Conservation (phyloP, 2,113 vertebrate genomes). For the Etheostoma cragini region DNA sequence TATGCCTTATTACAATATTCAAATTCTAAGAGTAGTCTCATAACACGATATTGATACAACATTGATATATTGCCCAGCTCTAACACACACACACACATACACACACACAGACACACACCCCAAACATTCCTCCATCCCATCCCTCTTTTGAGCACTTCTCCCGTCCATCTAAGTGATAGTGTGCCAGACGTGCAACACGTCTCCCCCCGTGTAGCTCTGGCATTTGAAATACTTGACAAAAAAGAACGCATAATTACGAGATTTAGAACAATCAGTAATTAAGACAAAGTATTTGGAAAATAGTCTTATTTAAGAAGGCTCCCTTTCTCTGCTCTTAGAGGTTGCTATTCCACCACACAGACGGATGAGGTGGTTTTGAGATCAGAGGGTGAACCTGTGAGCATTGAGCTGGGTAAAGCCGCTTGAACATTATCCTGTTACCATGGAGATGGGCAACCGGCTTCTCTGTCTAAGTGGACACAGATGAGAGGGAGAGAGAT, state of each 20-base stretch:
- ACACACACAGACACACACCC: too few species aligned
- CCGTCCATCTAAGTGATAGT: not conserved
- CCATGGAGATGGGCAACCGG: constrained; percentile 68
- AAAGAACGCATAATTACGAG: not conserved
- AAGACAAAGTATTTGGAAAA: constrained; percentile 5
- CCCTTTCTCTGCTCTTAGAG: not conserved
- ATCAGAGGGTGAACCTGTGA: constrained; percentile 58
- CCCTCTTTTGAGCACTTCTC: too few species aligned
- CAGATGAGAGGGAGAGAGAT: constrained; percentile 45
- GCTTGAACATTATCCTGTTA: constrained; percentile 75
- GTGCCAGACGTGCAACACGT: not conserved
- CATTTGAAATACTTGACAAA: constrained; percentile 12
- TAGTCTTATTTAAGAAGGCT: constrained; percentile 32
- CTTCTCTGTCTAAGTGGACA: constrained; percentile 59
- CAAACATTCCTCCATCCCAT: too few species aligned
- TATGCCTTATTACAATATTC: too few species aligned
- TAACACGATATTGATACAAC: too few species aligned
- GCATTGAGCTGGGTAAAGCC: constrained; percentile 53
- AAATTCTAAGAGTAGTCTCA: too few species aligned
- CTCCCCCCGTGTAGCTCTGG: not conserved
- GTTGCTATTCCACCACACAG: constrained; percentile 33
- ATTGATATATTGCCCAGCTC: too few species aligned
- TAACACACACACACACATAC: too few species aligned
- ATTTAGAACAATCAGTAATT: constrained; percentile 1
- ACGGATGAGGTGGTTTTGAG: constrained; percentile 38